phyloP scores from a whole-genome alignment of 2,113 vertebrate genomes.

The Stegastes partitus region DNA sequence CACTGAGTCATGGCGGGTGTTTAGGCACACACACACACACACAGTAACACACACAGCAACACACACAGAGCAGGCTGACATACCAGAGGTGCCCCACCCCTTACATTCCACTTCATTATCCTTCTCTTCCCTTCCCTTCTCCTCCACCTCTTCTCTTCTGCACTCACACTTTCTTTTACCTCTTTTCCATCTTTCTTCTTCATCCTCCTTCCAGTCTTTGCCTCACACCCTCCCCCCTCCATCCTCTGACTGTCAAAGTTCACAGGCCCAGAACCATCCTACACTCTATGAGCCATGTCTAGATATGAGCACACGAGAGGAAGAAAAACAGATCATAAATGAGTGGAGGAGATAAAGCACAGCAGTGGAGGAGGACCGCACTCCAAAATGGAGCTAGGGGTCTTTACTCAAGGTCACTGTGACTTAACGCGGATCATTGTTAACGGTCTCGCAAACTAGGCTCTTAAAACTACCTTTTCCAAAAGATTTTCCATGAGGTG shows the following conservation, averaged over 20 bases:
- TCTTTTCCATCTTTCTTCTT: slow-evolving; percentile 40
- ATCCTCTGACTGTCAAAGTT: slow-evolving; percentile 34
- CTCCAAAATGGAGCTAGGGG: slow-evolving; percentile 39
- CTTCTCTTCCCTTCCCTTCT: slow-evolving; percentile 67
- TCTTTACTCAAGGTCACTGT: slow-evolving; percentile 57
- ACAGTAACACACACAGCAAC: slow-evolving; percentile 39
- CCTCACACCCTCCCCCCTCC: background rate
- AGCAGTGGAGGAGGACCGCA: background rate
- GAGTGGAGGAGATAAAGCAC: slow-evolving; percentile 10
- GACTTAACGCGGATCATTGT: background rate
- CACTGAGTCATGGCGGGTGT: slow-evolving; percentile 74
- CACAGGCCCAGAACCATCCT: slow-evolving; percentile 25
- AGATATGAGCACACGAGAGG: slow-evolving; percentile 2
- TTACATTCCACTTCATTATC: slow-evolving; percentile 82
- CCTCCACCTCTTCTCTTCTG: slow-evolving; percentile 44
- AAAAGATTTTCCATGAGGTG: background rate
- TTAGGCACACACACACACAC: slow-evolving; percentile 52
- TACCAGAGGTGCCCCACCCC: slow-evolving; percentile 84
- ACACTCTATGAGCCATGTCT: slow-evolving; percentile 35
- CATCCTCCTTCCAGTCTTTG: background rate
- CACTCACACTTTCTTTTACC: slow-evolving; percentile 29
- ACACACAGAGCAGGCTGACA: slow-evolving; percentile 68
- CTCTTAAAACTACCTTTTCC: slow-evolving; percentile 8
- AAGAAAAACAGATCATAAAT: slow-evolving; percentile 31
- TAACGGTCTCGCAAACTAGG: slow-evolving; percentile 1